Evolutionary conservation across 2,888 invertebrate genomes (phyloP).

Genomic region (Amiota communis): DNA sequence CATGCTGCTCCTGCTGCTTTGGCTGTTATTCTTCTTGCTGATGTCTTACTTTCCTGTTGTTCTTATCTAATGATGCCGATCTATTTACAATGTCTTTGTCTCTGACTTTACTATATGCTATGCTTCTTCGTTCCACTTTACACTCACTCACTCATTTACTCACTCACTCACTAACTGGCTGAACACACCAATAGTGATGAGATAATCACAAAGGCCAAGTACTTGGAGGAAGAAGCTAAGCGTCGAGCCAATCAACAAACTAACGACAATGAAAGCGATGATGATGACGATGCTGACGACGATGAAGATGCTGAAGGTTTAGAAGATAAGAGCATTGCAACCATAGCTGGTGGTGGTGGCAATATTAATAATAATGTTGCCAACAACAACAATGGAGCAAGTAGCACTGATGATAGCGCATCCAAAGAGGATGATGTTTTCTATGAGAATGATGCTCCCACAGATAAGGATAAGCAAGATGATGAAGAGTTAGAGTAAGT

Average conservation of each 20-base stretch:
- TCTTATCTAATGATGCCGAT: constrained; percentile 6
- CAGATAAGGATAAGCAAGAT: constrained; percentile 68
- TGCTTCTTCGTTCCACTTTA: not conserved
- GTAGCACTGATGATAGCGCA: constrained; percentile 62
- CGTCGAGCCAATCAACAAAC: constrained; percentile 75
- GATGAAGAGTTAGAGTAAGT: constrained; percentile 77
- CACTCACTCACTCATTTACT: not conserved
- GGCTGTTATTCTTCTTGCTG: not conserved
- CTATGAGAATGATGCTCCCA: constrained; percentile 82
- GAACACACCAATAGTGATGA: constrained; percentile 71
- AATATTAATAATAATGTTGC: constrained; percentile 70
- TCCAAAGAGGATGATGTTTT: constrained; percentile 80
- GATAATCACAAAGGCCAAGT: constrained; percentile 74
- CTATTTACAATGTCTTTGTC: constrained; percentile 25
- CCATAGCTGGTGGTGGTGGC: constrained; percentile 43
- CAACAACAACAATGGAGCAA: constrained; percentile 49
- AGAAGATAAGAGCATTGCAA: constrained; percentile 75
- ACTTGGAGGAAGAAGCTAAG: constrained; percentile 75
- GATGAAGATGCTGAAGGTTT: constrained; percentile 67
- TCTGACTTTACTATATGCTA: not conserved
- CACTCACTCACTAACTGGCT: not conserved
- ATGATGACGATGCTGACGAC: constrained; percentile 54
- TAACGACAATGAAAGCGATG: constrained; percentile 65
- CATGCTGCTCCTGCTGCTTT: not conserved
- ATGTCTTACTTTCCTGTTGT: not conserved